phyloP scores from a whole-genome alignment of 2,113 vertebrate species.

The Alosa alosa region DNA sequence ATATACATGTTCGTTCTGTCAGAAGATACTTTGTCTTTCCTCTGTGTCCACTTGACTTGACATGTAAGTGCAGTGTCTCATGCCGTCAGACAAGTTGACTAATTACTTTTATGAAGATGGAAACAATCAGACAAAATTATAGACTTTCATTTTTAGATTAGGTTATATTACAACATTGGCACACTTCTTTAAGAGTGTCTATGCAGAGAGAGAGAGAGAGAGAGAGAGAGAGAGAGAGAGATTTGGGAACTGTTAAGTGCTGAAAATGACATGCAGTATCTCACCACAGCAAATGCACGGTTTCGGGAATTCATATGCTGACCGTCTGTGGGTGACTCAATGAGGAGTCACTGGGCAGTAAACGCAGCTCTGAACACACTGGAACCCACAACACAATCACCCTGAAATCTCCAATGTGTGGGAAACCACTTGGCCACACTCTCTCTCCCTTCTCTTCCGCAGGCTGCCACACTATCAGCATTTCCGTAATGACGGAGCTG shows the following conservation, averaged over 20 bases:
- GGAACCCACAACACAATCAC: not conserved
- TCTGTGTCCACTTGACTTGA: no score
- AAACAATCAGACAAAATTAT: no score
- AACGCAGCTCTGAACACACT: not conserved
- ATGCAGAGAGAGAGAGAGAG: no score
- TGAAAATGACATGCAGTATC: not conserved
- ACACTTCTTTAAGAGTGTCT: no score
- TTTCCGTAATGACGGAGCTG: not conserved
- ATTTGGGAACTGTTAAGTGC: not conserved
- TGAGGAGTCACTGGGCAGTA: not conserved
- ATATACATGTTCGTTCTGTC: not conserved
- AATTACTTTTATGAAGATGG: no score
- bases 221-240: not conserved
- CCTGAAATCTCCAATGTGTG: not conserved
- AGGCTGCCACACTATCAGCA: not conserved
- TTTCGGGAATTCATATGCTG: not conserved
- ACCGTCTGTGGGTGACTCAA: not conserved
- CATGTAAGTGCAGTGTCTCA: no score
- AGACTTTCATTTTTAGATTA: no score
- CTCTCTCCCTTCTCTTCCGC: not conserved
- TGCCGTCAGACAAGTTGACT: no score
- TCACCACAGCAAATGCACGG: not conserved
- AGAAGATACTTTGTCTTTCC: not conserved
- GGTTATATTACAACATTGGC: no score
- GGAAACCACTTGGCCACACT: not conserved